Evolutionary conservation across 2,888 invertebrate genomes (phyloP), one percentile per base, ranked within the genome.

Genomic region (Conistra vaccinii): DNA sequence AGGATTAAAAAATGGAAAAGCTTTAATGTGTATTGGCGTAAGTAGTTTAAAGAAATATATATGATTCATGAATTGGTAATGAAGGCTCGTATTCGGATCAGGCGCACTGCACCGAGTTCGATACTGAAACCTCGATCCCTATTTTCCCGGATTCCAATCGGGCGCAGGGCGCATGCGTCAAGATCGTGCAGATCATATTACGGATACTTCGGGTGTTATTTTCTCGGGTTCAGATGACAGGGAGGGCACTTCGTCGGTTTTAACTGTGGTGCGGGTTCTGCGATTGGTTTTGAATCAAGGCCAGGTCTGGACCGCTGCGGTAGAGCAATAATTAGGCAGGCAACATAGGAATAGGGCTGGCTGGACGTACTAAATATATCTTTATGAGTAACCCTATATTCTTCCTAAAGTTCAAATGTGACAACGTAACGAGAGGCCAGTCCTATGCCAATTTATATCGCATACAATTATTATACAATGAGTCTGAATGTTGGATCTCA

Each of bases 401-500:
- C 20, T 58, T 42, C 14, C 20, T n/a, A 48, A 51, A 65, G 23
- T 20, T 12, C 4, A 35, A 55, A n/a, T 45, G 6, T 17, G 9
- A 65, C 32, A 48, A 66, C 32, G 4, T 32, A 48, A 32, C 9
- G n/a, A 48, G 3, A 10, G 5, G 17, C 14, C 23, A 48, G 10
- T 32, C 12, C n/a, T 80, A 42, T 48, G 72, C 0, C 60, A 48
- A 70, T 45, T 2, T 29, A 12, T 32, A 58, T 57, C 7, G 29
- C 58, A 29, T 14, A 61, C 20, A 39, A 42, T 39, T 12, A 66
- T 48, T 32, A n/a, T 17, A 57, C 35, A 17, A 35, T 70, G 58
- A 73, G 70, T 73, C 67, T 68, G 67, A 83, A 58, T 58, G 53
- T 45, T 73, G 45, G 73, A 83, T 81, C 70, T 73, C 70, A 71